These are phyloP conservation scores for Plemyria rubiginata DNA, from an alignment of 2,888 invertebrate species.

Conservation along the genomic window DNA sequence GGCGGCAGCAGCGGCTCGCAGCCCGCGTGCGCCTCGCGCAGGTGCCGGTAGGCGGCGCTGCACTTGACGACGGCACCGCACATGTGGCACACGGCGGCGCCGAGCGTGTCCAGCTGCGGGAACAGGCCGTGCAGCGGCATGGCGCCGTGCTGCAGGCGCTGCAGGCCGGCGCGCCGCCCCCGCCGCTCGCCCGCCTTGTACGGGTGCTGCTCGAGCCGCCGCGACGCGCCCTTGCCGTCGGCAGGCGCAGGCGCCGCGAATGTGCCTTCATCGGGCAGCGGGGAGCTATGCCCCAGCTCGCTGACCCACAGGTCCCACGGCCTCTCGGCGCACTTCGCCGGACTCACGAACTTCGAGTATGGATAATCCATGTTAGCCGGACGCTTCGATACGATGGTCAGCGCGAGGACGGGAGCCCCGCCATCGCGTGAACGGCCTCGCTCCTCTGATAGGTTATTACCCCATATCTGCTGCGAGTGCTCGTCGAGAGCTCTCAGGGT, in stretches of 20 bases:
- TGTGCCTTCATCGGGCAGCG: conserved; percentile 68
- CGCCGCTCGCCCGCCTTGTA: conserved; percentile 63
- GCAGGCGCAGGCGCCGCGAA: conserved; percentile 64
- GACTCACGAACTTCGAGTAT: conserved; percentile 75
- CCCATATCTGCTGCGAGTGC: conserved; percentile 73
- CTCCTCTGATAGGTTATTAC: conserved; percentile 82
- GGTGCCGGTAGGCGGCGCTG: conserved; percentile 90
- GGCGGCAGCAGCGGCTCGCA: conserved; percentile 75
- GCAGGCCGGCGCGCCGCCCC: conserved; percentile 75
- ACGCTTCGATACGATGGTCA: conserved; percentile 58
- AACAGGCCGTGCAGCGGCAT: conserved; percentile 91
- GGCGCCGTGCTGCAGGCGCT: conserved; percentile 84
- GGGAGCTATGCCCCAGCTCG: conserved; percentile 79
- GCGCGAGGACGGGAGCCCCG: conserved; percentile 68
- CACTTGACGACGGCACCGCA: conserved; percentile 92
- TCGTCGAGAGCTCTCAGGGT: conserved; percentile 62
- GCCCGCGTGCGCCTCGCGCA: conserved; percentile 84
- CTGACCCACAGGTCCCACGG: conserved; percentile 82
- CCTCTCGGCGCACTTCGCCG: conserved; percentile 79
- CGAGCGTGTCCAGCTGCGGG: conserved; percentile 90
- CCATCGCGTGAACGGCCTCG: conserved; percentile 73
- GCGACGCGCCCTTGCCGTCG: conserved; percentile 63
- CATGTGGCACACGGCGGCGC: conserved; percentile 91
- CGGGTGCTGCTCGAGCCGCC: conserved; percentile 63
- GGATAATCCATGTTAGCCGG: conserved; percentile 74